Evolutionary conservation across 2,888 invertebrate species (phyloP), one percentile per base, ranked within the genome.

Genomic region (Exocentrus adspersus): DNA sequence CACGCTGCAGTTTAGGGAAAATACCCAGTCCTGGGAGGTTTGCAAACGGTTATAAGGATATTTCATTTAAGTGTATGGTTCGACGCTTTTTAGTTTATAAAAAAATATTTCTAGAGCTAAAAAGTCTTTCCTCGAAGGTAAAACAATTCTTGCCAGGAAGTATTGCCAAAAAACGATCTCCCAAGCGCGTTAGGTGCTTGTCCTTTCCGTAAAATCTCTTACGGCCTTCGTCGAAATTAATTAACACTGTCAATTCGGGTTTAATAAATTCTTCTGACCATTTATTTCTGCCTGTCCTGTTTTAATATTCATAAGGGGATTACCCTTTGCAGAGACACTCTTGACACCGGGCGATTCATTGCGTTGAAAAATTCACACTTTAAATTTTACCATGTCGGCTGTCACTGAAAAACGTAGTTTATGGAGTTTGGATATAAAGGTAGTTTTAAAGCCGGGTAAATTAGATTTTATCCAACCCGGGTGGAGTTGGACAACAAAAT

Each of bases 271-370:
- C 48, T 16, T 14, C 28, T 10, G 17, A 17, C 24, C 48, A 28
- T 14, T 48, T 48, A 28, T 16, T 48, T 16, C 48, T 24, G 1
- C 1, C 28, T 28, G 28, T 14, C 28, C 48, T 28, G 14, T 24
- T 17, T 48, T 48, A 48, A 28, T 48, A 48, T 48, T 48, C 48
- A 48, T 48, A 28, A 46, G 24, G 24, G 17, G 28, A 48, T 28
- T 48, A 28, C 24, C 14, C 6, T 48, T 48, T 48, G 28, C 28
- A 17, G 46, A 48, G 28, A 48, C 28, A 28, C 48, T 28, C 48
- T 48, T 28, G 28, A 48, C 16, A 1, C 28, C 10, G 28, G 28
- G 28, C 48, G 28, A 48, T 28, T 37, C 37, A 37, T 37, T 4
- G 37, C 37, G 37, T 12, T 37, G 37, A 14, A 37, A 37, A 10